Conservation (phyloP, 2,888 invertebrate genomes). For the Augochlorella aurata region DNA sequence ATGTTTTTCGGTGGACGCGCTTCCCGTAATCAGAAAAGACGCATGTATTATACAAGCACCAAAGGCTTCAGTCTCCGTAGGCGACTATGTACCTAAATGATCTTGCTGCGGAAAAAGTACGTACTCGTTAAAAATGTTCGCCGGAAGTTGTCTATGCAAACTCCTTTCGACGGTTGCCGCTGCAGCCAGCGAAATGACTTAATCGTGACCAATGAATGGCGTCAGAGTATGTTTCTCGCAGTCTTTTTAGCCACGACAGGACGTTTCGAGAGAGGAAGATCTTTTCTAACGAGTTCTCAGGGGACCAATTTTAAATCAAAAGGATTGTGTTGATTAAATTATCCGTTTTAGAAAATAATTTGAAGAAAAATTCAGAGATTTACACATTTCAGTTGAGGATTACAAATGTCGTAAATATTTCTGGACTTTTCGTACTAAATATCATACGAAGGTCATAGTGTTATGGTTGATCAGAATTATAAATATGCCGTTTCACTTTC, state of each 20-base stretch:
- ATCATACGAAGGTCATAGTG: too few species aligned
- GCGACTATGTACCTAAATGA: too few species aligned
- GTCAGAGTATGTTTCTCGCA: slow-evolving; percentile 17
- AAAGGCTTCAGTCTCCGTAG: too few species aligned
- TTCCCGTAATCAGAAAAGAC: slow-evolving; percentile 38
- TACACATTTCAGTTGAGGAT: too few species aligned
- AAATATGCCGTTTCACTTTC: too few species aligned
- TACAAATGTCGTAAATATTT: too few species aligned
- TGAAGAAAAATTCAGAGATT: too few species aligned
- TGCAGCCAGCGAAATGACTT: slow-evolving; percentile 32
- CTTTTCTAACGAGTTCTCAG: neutral
- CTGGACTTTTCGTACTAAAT: too few species aligned
- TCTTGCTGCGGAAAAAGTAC: neutral
- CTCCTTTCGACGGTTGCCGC: slow-evolving; percentile 20
- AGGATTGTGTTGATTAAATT: too few species aligned
- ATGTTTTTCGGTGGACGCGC: slow-evolving; percentile 5
- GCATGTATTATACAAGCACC: neutral
- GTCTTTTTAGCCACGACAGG: neutral
- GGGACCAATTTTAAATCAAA: neutral
- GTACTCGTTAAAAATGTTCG: slow-evolving; percentile 36
- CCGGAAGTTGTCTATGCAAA: slow-evolving; percentile 36
- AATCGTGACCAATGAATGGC: slow-evolving; percentile 33
- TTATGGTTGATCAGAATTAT: too few species aligned
- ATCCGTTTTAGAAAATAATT: too few species aligned
- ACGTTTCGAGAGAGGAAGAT: neutral